A percentile compares a stretch with the other conserved stretches of the same genome.
phyloP scores from a whole-genome alignment of 1,140 invertebrate species.

The Euwallacea similis region DNA sequence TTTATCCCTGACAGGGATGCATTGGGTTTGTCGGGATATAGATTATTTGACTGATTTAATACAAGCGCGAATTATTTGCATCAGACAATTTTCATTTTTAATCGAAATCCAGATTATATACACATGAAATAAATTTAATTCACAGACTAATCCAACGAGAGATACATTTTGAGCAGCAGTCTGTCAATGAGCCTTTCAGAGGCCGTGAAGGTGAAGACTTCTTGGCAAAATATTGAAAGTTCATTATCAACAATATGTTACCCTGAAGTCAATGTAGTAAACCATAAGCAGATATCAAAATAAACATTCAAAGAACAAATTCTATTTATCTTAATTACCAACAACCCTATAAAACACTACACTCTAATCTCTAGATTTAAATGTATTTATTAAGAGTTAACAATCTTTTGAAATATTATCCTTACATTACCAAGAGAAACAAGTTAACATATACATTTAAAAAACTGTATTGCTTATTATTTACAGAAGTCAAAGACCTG shows the following conservation, averaged over 20 bases:
- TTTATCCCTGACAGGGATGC: background rate
- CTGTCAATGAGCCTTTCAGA: conserved; percentile 16
- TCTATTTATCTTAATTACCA: conserved; percentile 20
- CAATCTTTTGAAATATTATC: conserved; percentile 33
- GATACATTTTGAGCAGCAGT: conserved; percentile 31
- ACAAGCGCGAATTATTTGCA: too few species aligned
- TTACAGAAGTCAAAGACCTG: conserved; percentile 6
- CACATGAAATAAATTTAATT: too few species aligned
- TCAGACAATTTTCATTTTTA: too few species aligned
- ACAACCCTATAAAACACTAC: conserved; percentile 29
- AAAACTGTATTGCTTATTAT: conserved; percentile 25
- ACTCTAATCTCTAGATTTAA: conserved; percentile 18
- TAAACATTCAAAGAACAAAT: conserved; percentile 22
- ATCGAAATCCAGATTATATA: too few species aligned
- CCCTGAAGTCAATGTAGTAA: too few species aligned
- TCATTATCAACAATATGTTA: too few species aligned
- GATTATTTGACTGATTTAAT: too few species aligned
- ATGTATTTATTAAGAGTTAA: conserved; percentile 31
- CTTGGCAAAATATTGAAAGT: too few species aligned
- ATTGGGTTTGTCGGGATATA: background rate
- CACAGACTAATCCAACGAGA: too few species aligned
- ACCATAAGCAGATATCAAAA: background rate
- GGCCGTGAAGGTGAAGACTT: background rate
- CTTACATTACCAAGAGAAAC: conserved; percentile 5
- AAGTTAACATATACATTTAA: conserved; percentile 14